Base-by-base conservation (phyloP, 2,888 invertebrate species). In the Phyllotreta striolata region DNA sequence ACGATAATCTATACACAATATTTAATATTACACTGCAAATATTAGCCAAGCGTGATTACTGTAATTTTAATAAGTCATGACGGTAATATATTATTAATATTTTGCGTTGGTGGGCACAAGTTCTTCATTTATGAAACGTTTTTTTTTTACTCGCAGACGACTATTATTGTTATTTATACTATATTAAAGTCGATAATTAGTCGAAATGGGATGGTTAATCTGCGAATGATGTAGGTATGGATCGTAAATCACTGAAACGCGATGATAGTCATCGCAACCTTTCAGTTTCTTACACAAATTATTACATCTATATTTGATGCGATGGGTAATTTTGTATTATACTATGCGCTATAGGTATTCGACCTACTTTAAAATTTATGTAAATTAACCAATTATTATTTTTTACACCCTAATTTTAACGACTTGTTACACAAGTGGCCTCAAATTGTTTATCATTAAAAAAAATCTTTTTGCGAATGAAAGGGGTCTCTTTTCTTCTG, bases 51-150 rank as follows among this genome's bases (percentile, higher is more conserved):
- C 70, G 69, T 72, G 74, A 78, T 77, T 76, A 77, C 76, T 68
- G 76, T 77, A 73, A 77, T 78, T 78, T 77, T 74, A 74, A 72
- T 74, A 77, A 77, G 77, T 77, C 75, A 74, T 73, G 73, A 70
- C 55, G 62, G 63, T 69, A 71, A 69, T 69, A 69, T 71, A 68
- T 71, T 66, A 71, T 70, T 70, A 70, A 67, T 69, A 68, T 64
- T 66, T 69, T 69, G 71, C 71, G 71, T 71, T 71, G 71, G 71
- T 64, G 70, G 67, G 66, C 65, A 69, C 62, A 67, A 66, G 68
- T 70, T 68, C 68, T 64, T 66, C 67, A 65, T 70, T 66, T 59
- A 64, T 55, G 54, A 57, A 52, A 40, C 56, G 35, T 52, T 58
- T 59, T 64, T 64, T 64, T 67, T 58, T 52, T 49, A 57, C 46